Conservation (phyloP, 2,113 vertebrate species). For the Silurus asotus region DNA sequence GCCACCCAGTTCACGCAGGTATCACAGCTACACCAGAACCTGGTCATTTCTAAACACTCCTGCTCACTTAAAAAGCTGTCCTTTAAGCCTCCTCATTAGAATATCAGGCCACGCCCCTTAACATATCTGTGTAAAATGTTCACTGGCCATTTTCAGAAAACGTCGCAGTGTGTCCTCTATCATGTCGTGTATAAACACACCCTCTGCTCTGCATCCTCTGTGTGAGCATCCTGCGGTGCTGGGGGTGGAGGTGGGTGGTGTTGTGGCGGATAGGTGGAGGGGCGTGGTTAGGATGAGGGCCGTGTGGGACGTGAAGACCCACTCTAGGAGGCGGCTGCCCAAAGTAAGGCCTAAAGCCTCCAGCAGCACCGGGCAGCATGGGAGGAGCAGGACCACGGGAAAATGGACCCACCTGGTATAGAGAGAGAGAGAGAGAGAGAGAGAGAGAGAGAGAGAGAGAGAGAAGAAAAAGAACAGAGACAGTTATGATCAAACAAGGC, state of each 20-base stretch:
- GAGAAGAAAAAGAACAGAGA: too few species aligned
- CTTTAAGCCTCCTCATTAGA: not conserved
- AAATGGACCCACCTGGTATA: constrained; percentile 75
- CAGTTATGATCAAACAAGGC: not conserved
- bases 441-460: not conserved
- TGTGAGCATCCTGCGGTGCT: constrained; percentile 88
- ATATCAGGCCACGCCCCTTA: not conserved
- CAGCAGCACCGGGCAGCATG: constrained; percentile 77
- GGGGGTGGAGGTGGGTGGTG: constrained; percentile 92
- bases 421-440: not conserved
- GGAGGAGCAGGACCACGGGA: constrained; percentile 66
- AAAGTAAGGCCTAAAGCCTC: constrained; percentile 86
- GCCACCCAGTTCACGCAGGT: too few species aligned
- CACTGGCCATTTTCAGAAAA: constrained; percentile 5
- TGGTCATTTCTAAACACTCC: too few species aligned
- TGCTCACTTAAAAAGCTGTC: not conserved
- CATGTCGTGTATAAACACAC: constrained; percentile 48
- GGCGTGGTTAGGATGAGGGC: constrained; percentile 73
- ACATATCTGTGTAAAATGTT: not conserved
- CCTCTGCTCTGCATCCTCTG: constrained; percentile 89
- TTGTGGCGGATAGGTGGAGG: constrained; percentile 81
- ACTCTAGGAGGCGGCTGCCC: constrained; percentile 75
- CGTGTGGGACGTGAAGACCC: constrained; percentile 61
- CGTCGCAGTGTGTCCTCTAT: not conserved
- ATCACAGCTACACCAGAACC: too few species aligned